Evolutionary conservation across 2,113 vertebrate genomes (phyloP).

Genomic region (Lophura nycthemera): DNA sequence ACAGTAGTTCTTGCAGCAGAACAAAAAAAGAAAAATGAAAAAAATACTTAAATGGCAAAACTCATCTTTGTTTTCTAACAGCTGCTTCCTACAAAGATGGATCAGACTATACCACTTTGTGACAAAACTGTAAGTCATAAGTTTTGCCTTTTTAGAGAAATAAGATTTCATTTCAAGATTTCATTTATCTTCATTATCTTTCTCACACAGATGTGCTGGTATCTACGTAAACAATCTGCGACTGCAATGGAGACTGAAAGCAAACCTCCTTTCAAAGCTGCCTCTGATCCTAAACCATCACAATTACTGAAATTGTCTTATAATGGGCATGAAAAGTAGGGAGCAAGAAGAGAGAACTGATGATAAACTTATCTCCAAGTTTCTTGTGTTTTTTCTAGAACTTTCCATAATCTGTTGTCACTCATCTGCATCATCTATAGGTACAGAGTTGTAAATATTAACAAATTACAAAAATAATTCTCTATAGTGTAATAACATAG

Average conservation of each 20-base stretch:
- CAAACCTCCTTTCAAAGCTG: background rate
- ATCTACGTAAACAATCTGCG: background rate
- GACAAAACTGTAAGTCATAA: background rate
- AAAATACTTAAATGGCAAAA: background rate
- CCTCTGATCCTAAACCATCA: background rate
- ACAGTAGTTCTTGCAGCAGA: background rate
- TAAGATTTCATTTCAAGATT: background rate
- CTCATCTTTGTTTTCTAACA: accelerated
- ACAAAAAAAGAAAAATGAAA: background rate
- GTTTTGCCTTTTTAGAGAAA: background rate
- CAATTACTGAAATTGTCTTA: background rate
- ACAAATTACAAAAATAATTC: background rate
- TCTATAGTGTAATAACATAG: background rate
- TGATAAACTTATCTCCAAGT: background rate
- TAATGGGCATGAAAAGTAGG: accelerated
- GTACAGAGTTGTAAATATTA: background rate
- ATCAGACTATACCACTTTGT: background rate
- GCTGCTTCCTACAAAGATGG: background rate
- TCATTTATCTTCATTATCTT: background rate
- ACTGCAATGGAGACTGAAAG: background rate
- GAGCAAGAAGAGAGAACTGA: background rate
- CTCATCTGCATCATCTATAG: background rate
- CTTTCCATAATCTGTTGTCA: accelerated
- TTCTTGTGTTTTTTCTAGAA: background rate
- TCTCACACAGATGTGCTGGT: background rate